Conservation (phyloP, 2,797 vertebrate genomes). For the Margarornis squamiger region DNA sequence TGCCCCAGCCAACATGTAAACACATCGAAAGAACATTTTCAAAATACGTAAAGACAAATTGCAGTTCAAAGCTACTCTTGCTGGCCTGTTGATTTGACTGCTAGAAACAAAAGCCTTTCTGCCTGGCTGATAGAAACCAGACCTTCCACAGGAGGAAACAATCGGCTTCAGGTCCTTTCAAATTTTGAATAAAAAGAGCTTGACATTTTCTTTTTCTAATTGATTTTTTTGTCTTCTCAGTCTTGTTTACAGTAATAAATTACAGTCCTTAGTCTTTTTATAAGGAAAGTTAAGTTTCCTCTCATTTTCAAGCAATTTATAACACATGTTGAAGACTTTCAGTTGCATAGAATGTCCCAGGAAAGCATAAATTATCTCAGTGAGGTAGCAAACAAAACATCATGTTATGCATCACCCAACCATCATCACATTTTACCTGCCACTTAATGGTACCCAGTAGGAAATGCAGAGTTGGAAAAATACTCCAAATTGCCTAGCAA, state of each 20-base stretch:
- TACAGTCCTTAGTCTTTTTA: slow-evolving; percentile 33
- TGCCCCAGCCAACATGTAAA: slow-evolving; percentile 63
- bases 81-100: slow-evolving; percentile 58
- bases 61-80: slow-evolving; percentile 66
- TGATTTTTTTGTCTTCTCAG: slow-evolving; percentile 6
- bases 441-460: neutral
- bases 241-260: slow-evolving; percentile 65
- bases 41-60: slow-evolving; percentile 71
- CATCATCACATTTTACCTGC: neutral
- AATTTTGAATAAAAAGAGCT: slow-evolving; percentile 24
- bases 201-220: slow-evolving; percentile 37
- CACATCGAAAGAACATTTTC: slow-evolving; percentile 55
- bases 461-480: neutral
- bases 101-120: slow-evolving; percentile 66
- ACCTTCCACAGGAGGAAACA: slow-evolving; percentile 55
- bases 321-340: slow-evolving; percentile 1
- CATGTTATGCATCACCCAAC: accelerated
- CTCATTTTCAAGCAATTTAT: slow-evolving; percentile 42
- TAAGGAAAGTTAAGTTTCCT: slow-evolving; percentile 37
- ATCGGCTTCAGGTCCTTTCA: slow-evolving; percentile 55
- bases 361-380: neutral
- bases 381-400: neutral
- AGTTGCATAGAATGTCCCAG: neutral
- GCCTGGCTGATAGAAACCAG: slow-evolving; percentile 69
- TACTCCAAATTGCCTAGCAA: neutral